Conservation (phyloP, 2,797 vertebrate species). For the Paedocypris micromegethes region DNA sequence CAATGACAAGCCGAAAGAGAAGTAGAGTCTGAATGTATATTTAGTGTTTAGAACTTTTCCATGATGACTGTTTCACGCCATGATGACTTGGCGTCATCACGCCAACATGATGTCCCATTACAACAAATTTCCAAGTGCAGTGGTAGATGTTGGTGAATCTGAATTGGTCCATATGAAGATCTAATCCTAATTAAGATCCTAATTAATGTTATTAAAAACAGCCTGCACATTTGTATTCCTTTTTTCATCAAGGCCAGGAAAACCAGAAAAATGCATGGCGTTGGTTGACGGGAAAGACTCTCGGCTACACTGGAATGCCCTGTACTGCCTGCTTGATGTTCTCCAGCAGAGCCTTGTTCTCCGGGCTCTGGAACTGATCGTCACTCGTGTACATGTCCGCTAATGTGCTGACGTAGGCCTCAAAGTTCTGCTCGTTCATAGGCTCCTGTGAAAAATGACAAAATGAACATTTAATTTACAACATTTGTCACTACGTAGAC, state of each 20-base stretch:
- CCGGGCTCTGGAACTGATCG: constrained; percentile 97
- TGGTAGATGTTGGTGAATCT: constrained; percentile 95
- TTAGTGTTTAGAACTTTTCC: no score
- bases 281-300: no score
- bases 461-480: not conserved
- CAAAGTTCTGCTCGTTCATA: constrained; percentile 99
- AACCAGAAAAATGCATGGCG: constrained; percentile 47
- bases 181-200: no score
- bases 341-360: constrained; percentile 98
- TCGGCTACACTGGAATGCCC: constrained; percentile 94
- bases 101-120: constrained; percentile 60
- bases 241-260: constrained; percentile 90
- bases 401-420: constrained; percentile 96
- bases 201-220: constrained; percentile 97
- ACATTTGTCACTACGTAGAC: no score
- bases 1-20: no score
- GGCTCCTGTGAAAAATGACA: constrained; percentile 79
- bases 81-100: no score
- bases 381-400: constrained; percentile 98
- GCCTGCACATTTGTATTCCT: constrained; percentile 77
- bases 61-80: no score
- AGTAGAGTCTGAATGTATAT: no score
- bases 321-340: constrained; percentile 99
- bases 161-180: constrained; percentile 98
- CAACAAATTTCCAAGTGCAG: constrained; percentile 96